These are phyloP conservation scores for Microchrysa polita DNA, from an alignment of 2,888 invertebrate species.

Conservation along the genomic window DNA sequence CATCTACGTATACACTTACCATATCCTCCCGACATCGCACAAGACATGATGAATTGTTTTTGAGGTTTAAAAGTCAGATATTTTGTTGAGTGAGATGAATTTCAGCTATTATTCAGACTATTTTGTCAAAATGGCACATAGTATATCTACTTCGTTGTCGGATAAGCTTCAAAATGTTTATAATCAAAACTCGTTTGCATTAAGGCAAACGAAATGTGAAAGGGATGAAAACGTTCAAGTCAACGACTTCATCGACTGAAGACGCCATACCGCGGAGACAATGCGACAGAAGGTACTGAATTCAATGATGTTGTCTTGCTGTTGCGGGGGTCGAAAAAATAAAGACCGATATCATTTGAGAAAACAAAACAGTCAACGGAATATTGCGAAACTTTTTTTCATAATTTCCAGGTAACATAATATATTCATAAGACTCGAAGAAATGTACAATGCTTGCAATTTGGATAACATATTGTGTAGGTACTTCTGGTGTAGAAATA, in stretches of 20 bases:
- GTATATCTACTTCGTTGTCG: background rate
- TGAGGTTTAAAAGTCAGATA: conserved; percentile 30
- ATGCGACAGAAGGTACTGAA: background rate
- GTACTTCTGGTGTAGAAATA: too few relatives aligned
- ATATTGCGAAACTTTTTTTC: background rate
- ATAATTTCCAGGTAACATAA: background rate
- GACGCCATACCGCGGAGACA: background rate
- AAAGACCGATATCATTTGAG: background rate
- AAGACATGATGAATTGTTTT: conserved; percentile 25
- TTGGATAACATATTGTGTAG: too few relatives aligned
- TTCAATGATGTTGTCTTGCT: background rate
- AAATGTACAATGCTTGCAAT: background rate
- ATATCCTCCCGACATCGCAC: background rate
- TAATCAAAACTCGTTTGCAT: conserved; percentile 43
- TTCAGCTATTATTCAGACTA: conserved; percentile 28
- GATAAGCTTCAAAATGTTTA: conserved; percentile 30
- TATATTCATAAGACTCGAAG: background rate
- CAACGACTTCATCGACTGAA: background rate
- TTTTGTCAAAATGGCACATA: conserved; percentile 35
- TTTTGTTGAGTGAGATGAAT: conserved; percentile 33
- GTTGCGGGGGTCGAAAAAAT: too few relatives aligned
- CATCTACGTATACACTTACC: background rate
- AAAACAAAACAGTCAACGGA: background rate
- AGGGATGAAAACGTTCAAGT: background rate
- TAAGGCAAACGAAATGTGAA: conserved; percentile 2